Base-by-base conservation (phyloP, 2,888 invertebrate species). In the Cerceris rybyensis region DNA sequence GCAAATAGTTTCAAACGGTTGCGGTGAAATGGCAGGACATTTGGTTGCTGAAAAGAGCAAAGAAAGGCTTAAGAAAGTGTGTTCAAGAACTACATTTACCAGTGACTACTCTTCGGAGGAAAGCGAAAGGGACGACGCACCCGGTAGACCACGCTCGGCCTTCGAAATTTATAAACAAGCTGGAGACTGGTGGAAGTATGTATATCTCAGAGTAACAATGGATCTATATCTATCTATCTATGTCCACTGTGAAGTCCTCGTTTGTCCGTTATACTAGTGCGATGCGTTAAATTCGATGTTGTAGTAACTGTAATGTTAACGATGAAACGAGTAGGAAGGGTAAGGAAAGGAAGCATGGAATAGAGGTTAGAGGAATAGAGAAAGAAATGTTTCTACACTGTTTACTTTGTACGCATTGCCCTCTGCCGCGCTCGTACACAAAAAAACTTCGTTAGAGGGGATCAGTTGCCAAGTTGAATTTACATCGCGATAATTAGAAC, bases 111-210 rank as follows among this genome's bases (percentile, higher is more conserved):
- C 95, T 0, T 95, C 95, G 4, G 95, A 94, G 81, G 95, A 94
- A 76, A 93, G 93, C 0, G 94, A 94, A 64, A 92, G 93, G 91
- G 81, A 83, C 13, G 92, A 86, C 90, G 93, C 83, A 90, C 93
- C 79, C 89, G 92, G 83, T 90, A 94, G 90, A 81, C 93, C 94
- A 2, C 94, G 95, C 83, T 94, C 95, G 71, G 96, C 96, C 13
- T 95, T 96, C 88, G 94, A 95, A 86, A 94, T 96, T 79, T 97
- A 97, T 92, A 96, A 95, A 92, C 94, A 95, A 92, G 96, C 96
- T 46, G 96, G 96, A 72, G 96, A 96, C 92, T 97, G 97, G 93
- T 97, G 97, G 97, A 96, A 96, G 97, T 97, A 88, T 94, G 96
- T 95, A 77, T 70, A 55, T 46, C 46, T 11, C 46, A 1, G 9